Base-by-base conservation (phyloP, 2,888 invertebrate genomes). In the Mesochorus sp. region DNA sequence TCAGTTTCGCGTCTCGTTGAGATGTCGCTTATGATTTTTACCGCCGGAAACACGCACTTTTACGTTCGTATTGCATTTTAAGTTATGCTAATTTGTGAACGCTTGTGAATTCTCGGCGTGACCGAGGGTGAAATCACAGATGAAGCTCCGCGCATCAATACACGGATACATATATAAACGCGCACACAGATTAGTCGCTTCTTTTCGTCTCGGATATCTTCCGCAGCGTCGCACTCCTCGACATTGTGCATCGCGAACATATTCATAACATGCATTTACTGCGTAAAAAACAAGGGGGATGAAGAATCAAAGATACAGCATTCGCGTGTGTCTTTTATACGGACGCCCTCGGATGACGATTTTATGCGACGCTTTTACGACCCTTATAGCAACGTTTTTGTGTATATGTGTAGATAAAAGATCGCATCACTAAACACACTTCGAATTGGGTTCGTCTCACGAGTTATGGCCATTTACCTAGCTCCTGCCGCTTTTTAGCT, bases 331-430 rank as follows among this genome's bases (percentile, higher is more conserved):
- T 84, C 84, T 86, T 86, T 88, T 85, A 85, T 86, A 85, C 83
- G 76, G 83, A 83, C 80, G 80, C 83, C 80, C 82, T 76, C 82
- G 82, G 83, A 86, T 86, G 88, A 87, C 87, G 86, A 88, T 88
- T 88, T 89, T 89, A 89, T 85, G 85, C 82, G 83, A 85, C 80
- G 76, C 84, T 87, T 89, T 89, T 89, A 89, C 83, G 87, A 88
- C 84, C 81, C 76, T n/a, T 44, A 47, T 19, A 51, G 21, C 21
- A 66, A 47, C 24, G 61, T 59, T 5, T 31, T 42, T 51, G 31
- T 19, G 53, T 39, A 62, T 47, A 39, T 17, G 28, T 10, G 34
- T 14, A 62, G 19, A 37, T 55, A 24, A 57, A 51, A 55, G 5
- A 51, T 39, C 64, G 37, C 44, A 68, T 68, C 53, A 39, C 39